Conservation (phyloP, 1,140 invertebrate genomes). For the Hypsibius dujardini region DNA sequence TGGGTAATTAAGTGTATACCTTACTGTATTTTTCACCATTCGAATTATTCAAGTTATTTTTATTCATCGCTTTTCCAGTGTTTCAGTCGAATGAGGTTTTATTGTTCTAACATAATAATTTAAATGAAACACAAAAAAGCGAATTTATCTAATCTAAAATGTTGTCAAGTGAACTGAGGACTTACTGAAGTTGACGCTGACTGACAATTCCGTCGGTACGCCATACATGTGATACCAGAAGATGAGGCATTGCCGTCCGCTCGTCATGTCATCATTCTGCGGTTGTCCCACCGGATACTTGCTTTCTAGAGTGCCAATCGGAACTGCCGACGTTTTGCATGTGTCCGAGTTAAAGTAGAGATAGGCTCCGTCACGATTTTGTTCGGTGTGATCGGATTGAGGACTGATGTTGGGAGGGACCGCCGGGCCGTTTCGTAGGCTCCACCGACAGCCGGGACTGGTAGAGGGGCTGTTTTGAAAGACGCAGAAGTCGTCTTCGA, state of each 20-base stretch:
- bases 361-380: background rate
- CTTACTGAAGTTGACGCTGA: background rate
- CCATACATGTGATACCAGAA: conserved; percentile 1
- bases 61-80: no score
- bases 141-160: background rate
- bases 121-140: background rate
- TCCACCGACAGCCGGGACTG: background rate
- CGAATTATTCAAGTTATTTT: no score
- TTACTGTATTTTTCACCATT: no score
- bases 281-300: no score
- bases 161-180: background rate
- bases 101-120: no score
- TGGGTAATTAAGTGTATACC: no score
- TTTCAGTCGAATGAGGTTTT: no score
- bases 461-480: background rate
- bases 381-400: background rate
- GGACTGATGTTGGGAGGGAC: background rate
- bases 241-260: background rate
- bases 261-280: no score
- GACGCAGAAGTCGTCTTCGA: background rate
- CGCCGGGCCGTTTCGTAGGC: background rate
- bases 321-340: no score
- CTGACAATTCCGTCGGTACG: background rate
- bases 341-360: background rate
- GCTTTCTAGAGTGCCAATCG: no score